Conservation (phyloP, 2,797 vertebrate genomes). For the Epinephelus malabaricus region DNA sequence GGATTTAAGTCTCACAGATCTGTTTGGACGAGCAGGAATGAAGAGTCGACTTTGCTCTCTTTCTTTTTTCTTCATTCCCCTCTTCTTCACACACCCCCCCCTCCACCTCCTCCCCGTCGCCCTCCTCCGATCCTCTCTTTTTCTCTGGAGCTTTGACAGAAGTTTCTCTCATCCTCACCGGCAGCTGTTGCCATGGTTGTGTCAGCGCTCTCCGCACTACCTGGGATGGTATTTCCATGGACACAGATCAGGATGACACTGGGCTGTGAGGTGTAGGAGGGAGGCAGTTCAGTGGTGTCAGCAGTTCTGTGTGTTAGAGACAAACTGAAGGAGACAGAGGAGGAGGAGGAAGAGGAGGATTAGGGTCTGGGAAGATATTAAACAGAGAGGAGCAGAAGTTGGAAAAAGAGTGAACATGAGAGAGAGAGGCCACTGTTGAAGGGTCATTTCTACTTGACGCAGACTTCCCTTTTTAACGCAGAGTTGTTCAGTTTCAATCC, state of each 20-base stretch:
- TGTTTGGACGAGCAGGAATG: slow-evolving; percentile 44
- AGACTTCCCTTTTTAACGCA: slow-evolving; percentile 20
- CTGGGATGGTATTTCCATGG: slow-evolving; percentile 61
- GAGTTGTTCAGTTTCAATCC: not conserved
- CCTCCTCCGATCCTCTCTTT: slow-evolving; percentile 5
- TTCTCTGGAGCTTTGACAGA: slow-evolving; percentile 52
- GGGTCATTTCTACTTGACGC: not conserved
- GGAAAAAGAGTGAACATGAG: slow-evolving; percentile 34
- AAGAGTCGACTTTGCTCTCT: slow-evolving; percentile 16
- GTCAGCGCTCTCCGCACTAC: slow-evolving; percentile 54
- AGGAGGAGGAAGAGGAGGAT: slow-evolving; percentile 40
- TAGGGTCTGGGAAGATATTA: slow-evolving; percentile 53
- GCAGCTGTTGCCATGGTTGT: slow-evolving; percentile 78
- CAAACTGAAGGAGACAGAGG: slow-evolving; percentile 43
- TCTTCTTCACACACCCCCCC: not conserved
- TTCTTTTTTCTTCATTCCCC: slow-evolving; percentile 23
- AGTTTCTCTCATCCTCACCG: slow-evolving; percentile 54
- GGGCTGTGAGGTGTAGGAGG: slow-evolving; percentile 57
- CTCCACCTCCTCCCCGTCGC: not conserved
- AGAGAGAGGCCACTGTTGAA: slow-evolving; percentile 18
- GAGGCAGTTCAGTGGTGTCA: slow-evolving; percentile 54
- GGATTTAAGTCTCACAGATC: slow-evolving; percentile 32
- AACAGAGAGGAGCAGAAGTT: slow-evolving; percentile 49
- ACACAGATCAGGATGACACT: slow-evolving; percentile 61
- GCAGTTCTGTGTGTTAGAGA: slow-evolving; percentile 53